These are phyloP conservation scores for Ypsolopha sequella DNA, from an alignment of 2,888 invertebrate genomes.

Conservation along the genomic window DNA sequence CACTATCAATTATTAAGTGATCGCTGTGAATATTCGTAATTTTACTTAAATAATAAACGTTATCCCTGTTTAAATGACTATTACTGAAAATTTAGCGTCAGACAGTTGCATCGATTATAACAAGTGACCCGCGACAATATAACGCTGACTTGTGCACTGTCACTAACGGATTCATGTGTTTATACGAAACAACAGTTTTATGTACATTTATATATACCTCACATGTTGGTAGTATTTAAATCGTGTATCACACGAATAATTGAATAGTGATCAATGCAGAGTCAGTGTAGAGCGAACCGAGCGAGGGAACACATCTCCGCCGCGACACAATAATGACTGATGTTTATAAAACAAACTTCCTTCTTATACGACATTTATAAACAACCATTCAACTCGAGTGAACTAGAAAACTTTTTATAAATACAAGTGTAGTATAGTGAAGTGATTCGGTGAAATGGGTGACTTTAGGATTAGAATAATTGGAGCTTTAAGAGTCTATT, in stretches of 20 bases:
- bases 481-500: slow-evolving; percentile 18
- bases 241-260: neutral
- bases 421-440: slow-evolving; percentile 8
- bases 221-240: slow-evolving; percentile 8
- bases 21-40: neutral
- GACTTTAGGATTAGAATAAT: slow-evolving; percentile 35
- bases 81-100: neutral
- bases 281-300: slow-evolving; percentile 2
- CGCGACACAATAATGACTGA: slow-evolving; percentile 1
- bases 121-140: neutral
- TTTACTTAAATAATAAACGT: neutral
- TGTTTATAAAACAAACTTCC: slow-evolving; percentile 8
- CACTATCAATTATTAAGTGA: neutral
- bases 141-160: slow-evolving; percentile 33
- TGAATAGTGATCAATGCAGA: slow-evolving; percentile 6
- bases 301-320: neutral
- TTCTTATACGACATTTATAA: neutral
- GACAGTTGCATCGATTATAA: neutral
- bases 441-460: slow-evolving; percentile 34
- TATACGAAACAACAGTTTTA: slow-evolving; percentile 20
- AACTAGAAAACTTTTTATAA: neutral
- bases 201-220: slow-evolving; percentile 18
- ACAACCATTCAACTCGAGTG: neutral
- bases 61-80: neutral
- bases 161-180: slow-evolving; percentile 20